Conservation (phyloP, 92 coral and sea anemone genomes). For the Plumapathes pennacea region DNA sequence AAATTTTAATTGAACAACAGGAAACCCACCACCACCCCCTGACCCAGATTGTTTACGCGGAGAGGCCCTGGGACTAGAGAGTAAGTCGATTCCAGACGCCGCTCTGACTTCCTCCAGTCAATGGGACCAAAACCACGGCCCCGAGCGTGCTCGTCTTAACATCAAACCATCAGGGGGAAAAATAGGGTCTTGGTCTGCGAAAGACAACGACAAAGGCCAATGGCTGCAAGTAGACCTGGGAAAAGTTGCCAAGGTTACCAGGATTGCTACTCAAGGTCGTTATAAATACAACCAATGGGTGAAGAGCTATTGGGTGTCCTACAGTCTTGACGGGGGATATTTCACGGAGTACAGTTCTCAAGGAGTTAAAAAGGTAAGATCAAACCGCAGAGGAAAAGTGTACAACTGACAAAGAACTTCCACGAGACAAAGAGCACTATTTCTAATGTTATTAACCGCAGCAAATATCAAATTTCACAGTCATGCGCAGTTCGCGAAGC, state of each 20-base stretch:
- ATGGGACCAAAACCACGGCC: conserved; percentile 62
- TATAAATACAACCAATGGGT: conserved; percentile 20
- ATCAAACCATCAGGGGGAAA: conserved; percentile 19
- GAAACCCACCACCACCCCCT: conserved; percentile 51
- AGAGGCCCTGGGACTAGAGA: conserved; percentile 49
- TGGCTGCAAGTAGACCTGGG: conserved; percentile 55
- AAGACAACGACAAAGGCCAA: conserved; percentile 62
- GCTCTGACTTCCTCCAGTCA: conserved; percentile 61
- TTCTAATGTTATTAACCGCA: background rate
- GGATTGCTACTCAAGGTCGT: conserved; percentile 23
- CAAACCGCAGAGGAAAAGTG: no score
- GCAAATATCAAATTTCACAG: no score
- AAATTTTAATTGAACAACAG: no score
- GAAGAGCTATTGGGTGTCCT: conserved; percentile 26
- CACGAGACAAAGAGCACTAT: background rate
- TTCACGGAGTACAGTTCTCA: conserved; percentile 15
- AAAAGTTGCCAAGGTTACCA: conserved; percentile 18
- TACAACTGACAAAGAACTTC: no score
- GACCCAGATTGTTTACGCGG: conserved; percentile 47
- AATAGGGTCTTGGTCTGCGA: conserved; percentile 69
- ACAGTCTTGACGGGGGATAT: conserved; percentile 30
- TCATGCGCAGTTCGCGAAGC: no score
- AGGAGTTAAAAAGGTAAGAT: no score
- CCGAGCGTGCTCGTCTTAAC: conserved; percentile 67
- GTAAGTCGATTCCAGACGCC: conserved; percentile 34